Conservation (phyloP, 2,113 vertebrate species). For the Oplegnathus fasciatus region DNA sequence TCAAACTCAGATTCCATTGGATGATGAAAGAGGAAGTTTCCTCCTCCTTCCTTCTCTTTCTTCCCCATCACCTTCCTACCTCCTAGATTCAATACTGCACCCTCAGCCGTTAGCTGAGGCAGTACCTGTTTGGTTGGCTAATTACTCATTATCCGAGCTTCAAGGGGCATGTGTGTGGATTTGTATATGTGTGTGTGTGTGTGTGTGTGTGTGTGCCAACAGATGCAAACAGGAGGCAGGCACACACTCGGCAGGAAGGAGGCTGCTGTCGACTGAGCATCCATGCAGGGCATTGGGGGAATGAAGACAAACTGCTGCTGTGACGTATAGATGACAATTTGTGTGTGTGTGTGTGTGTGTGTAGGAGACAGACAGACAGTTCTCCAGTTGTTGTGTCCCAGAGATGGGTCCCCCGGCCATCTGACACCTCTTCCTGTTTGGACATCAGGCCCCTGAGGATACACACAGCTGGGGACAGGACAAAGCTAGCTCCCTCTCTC, state of each 20-base stretch:
- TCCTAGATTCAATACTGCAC: constrained; percentile 21
- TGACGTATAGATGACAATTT: constrained; percentile 44
- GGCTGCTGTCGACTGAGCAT: constrained; percentile 63
- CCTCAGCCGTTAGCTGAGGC: constrained; percentile 42
- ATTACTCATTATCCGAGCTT: constrained; percentile 75
- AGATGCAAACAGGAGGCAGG: constrained; percentile 65
- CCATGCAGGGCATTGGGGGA: constrained; percentile 58
- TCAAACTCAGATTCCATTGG: constrained; percentile 21
- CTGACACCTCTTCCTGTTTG: constrained; percentile 81
- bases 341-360: constrained; percentile 14
- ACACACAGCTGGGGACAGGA: constrained; percentile 70
- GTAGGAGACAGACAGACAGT: constrained; percentile 21
- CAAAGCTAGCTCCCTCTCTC: constrained; percentile 51
- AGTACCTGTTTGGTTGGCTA: constrained; percentile 65
- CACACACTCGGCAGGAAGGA: constrained; percentile 48
- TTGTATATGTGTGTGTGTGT: constrained; percentile 1
- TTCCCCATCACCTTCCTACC: background rate
- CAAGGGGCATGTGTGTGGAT: constrained; percentile 38
- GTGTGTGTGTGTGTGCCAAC: constrained; percentile 24
- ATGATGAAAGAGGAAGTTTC: constrained; percentile 36
- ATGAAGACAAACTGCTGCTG: constrained; percentile 73
- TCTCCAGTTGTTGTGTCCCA: constrained; percentile 70
- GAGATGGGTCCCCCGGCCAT: constrained; percentile 62
- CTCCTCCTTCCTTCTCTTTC: background rate
- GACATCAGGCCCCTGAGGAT: constrained; percentile 71